phyloP scores from a whole-genome alignment of 2,797 vertebrate genomes.

The Sebastes minor region DNA sequence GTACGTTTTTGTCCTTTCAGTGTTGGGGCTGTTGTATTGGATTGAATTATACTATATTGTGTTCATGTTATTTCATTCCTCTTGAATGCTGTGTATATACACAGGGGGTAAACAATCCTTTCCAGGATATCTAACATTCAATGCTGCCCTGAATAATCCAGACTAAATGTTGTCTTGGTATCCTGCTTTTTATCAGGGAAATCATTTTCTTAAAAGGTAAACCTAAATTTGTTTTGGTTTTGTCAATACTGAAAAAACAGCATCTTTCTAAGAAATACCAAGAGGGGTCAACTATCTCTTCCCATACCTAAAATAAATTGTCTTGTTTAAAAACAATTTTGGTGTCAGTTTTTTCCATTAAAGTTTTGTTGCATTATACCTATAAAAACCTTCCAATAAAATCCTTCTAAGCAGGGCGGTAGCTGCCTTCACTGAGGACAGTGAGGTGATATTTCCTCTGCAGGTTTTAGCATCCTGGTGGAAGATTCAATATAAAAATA shows the following conservation, averaged over 20 bases:
- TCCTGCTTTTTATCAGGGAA: slow-evolving; percentile 20
- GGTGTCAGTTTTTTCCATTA: background rate
- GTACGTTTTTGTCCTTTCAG: background rate
- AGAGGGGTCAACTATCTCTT: background rate
- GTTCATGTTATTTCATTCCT: background rate
- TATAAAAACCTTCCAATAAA: slow-evolving; percentile 4
- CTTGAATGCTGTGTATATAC: background rate
- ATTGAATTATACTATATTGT: background rate
- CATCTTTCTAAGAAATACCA: background rate
- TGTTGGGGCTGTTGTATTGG: background rate
- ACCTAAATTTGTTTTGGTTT: slow-evolving; percentile 7
- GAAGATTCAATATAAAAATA: background rate
- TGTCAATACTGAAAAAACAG: background rate
- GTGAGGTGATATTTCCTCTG: background rate
- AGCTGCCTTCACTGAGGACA: background rate
- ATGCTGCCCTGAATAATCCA: background rate
- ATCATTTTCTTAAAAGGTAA: slow-evolving; percentile 9
- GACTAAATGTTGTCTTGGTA: background rate
- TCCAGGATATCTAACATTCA: slow-evolving; percentile 9
- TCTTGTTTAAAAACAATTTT: slow-evolving; percentile 1
- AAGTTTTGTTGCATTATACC: background rate
- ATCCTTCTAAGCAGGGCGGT: background rate
- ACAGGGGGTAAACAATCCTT: background rate
- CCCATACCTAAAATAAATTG: background rate
- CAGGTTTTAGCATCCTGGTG: background rate